Percentiles rank a stretch among this genome's conserved stretches.
Conservation (phyloP, 2,888 invertebrate genomes). For the Drosophila paramelanica region DNA sequence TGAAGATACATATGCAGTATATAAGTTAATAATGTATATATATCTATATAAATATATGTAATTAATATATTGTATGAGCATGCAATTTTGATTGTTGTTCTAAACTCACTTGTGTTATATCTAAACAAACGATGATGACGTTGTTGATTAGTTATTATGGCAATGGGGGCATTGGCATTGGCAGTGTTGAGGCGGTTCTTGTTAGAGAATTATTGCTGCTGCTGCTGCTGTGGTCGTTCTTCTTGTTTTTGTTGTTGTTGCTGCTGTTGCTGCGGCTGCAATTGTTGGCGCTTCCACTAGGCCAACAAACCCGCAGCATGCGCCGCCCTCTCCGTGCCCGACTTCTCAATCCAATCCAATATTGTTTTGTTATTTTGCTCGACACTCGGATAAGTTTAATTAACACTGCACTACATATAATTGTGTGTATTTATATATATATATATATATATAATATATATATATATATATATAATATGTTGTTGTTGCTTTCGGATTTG, state of each 20-base stretch:
- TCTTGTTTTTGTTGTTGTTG: background rate
- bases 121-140: slow-evolving; percentile 80
- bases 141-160: slow-evolving; percentile 73
- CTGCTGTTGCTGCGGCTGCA: slow-evolving; percentile 20
- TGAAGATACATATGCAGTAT: background rate
- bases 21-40: slow-evolving; percentile 1
- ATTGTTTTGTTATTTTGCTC: slow-evolving; percentile 26
- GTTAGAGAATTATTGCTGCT: slow-evolving; percentile 37
- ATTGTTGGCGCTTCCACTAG: slow-evolving; percentile 38
- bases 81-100: slow-evolving; percentile 50
- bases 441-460: slow-evolving; percentile 11
- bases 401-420: slow-evolving; percentile 57
- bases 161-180: slow-evolving; percentile 79
- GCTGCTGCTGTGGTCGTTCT: slow-evolving; percentile 29
- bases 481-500: slow-evolving; percentile 29
- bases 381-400: slow-evolving; percentile 23
- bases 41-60: slow-evolving; percentile 4
- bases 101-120: slow-evolving; percentile 77
- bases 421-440: slow-evolving; percentile 24
- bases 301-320: slow-evolving; percentile 60
- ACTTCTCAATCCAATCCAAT: slow-evolving; percentile 28
- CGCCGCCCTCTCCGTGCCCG: slow-evolving; percentile 52
- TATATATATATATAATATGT: slow-evolving; percentile 16
- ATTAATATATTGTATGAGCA: slow-evolving; percentile 31
- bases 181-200: slow-evolving; percentile 70